phyloP scores from a whole-genome alignment of 2,113 vertebrate genomes.

The Turnix velox region DNA sequence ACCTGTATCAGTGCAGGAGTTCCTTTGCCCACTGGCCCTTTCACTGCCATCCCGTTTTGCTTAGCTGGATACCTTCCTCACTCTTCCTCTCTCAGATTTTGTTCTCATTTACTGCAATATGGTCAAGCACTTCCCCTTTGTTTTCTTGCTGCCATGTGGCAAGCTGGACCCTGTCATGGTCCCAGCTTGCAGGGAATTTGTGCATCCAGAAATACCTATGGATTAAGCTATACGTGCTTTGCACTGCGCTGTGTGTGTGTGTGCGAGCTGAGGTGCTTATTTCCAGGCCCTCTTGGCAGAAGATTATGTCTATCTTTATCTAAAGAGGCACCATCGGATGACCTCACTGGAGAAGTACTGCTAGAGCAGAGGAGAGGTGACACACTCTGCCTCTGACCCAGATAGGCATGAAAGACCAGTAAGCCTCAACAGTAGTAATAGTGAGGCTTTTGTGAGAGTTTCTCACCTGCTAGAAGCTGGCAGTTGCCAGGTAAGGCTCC shows the following conservation, averaged over 20 bases:
- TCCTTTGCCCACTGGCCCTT: neutral
- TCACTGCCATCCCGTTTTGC: neutral
- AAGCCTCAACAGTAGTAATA: neutral
- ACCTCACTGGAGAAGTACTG: neutral
- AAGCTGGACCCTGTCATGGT: neutral
- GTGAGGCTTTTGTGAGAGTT: neutral
- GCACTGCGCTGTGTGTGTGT: neutral
- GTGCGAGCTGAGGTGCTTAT: neutral
- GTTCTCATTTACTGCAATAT: neutral
- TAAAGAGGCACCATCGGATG: neutral
- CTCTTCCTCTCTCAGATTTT: neutral
- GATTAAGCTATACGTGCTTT: neutral
- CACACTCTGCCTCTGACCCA: neutral
- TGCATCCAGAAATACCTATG: too few relatives aligned
- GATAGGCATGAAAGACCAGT: neutral
- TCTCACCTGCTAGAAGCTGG: neutral
- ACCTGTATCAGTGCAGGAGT: fast-evolving
- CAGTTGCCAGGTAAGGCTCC: neutral
- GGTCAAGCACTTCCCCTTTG: neutral
- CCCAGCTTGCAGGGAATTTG: neutral
- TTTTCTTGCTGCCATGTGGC: neutral
- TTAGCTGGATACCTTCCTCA: neutral
- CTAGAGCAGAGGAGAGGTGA: neutral
- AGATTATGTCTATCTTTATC: neutral
- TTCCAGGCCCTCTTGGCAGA: neutral